Percentiles rank a stretch among this genome's conserved stretches.
Evolutionary conservation across 1,140 invertebrate species (phyloP).

Genomic region (Pogonomyrmex barbatus): DNA sequence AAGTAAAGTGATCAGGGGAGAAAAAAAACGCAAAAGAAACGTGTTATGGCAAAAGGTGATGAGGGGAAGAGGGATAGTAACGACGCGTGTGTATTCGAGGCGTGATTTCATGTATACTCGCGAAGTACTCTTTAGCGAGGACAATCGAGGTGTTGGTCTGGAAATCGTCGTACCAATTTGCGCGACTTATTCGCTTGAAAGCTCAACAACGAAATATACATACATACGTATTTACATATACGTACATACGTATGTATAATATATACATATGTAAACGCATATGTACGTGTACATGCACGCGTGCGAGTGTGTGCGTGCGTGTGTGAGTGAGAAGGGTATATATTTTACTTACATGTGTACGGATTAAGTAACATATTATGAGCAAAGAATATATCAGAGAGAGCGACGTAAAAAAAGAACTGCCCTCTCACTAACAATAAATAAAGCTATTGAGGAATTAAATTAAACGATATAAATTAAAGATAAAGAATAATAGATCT

Average conservation of each 20-base stretch:
- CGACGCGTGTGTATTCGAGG: constrained; percentile 77
- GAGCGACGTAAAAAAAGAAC: too few species aligned
- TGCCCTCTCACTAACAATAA: too few species aligned
- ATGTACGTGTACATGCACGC: too few species aligned
- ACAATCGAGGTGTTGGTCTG: constrained; percentile 87
- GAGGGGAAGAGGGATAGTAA: constrained; percentile 41
- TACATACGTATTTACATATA: neutral
- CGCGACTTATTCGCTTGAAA: constrained; percentile 84
- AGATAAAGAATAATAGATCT: neutral
- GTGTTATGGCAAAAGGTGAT: constrained; percentile 20
- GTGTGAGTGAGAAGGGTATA: too few species aligned
- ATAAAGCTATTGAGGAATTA: neutral
- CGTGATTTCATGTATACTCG: constrained; percentile 83
- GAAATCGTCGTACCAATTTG: constrained; percentile 86
- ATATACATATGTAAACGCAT: neutral
- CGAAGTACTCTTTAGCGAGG: constrained; percentile 83
- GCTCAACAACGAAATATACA: constrained; percentile 53
- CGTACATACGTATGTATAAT: too few species aligned
- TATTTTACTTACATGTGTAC: too few species aligned
- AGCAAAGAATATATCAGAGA: too few species aligned
- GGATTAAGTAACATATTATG: too few species aligned
- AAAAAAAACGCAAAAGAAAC: constrained; percentile 7
- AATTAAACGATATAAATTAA: neutral
- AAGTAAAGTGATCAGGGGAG: neutral
- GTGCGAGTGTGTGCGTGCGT: too few species aligned